Evolutionary conservation across 2,797 vertebrate species (phyloP).

Genomic region (Zalophus californianus): DNA sequence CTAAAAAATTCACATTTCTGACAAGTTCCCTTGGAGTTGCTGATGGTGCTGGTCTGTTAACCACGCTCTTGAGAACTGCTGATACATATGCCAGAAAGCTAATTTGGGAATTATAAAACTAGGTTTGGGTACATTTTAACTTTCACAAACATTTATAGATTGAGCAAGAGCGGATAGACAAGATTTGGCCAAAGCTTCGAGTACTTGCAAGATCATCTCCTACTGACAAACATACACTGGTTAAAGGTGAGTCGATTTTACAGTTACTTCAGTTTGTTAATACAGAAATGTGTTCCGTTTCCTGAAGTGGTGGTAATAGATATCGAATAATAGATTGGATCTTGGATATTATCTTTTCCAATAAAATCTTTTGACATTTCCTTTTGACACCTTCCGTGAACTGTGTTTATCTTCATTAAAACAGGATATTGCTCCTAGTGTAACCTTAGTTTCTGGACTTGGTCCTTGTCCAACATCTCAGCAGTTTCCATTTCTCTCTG

Average conservation of each 20-base stretch:
- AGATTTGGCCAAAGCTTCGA: slow-evolving; percentile 99
- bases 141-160: slow-evolving; percentile 91
- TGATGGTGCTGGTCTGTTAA: background rate
- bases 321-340: slow-evolving; percentile 17
- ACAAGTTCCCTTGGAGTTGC: slow-evolving; percentile 28
- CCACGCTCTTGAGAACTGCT: slow-evolving; percentile 18
- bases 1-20: slow-evolving; percentile 35
- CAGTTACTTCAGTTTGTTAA: background rate
- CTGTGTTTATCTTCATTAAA: slow-evolving; percentile 17
- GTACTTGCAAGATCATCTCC: slow-evolving; percentile 99
- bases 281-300: background rate
- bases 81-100: background rate
- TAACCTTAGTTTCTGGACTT: slow-evolving; percentile 24
- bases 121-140: slow-evolving; percentile 60
- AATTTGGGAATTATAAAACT: slow-evolving; percentile 34
- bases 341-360: slow-evolving; percentile 21
- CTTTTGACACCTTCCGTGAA: background rate
- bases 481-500: slow-evolving; percentile 18
- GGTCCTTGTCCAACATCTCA: background rate
- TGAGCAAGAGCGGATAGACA: slow-evolving; percentile 99
- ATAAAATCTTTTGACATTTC: slow-evolving; percentile 8
- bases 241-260: slow-evolving; percentile 93
- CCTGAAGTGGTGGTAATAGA: slow-evolving; percentile 18
- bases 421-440: background rate
- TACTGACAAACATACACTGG: slow-evolving; percentile 98